Evolutionary conservation across 2,797 vertebrate species (phyloP).

Genomic region (Acanthopagrus latus): DNA sequence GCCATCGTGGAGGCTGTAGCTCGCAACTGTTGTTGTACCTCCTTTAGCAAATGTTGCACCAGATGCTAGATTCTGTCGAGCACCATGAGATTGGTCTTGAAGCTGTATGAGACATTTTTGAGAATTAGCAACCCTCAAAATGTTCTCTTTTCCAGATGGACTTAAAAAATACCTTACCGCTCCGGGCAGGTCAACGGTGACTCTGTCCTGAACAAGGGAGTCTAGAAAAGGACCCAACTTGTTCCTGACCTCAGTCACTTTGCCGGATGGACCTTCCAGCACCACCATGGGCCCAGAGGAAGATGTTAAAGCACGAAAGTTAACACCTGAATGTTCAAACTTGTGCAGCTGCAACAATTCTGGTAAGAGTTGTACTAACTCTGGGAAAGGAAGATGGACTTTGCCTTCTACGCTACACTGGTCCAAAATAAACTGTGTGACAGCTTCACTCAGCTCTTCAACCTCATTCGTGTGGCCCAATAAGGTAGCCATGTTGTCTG

Average conservation of each 20-base stretch:
- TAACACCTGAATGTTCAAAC: constrained; percentile 59
- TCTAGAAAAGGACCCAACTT: constrained; percentile 43
- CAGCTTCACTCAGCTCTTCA: constrained; percentile 44
- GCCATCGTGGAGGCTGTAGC: constrained; percentile 57
- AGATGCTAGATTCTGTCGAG: constrained; percentile 9
- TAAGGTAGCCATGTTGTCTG: constrained; percentile 34
- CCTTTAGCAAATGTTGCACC: background rate
- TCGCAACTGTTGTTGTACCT: constrained; percentile 1
- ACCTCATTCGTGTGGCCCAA: constrained; percentile 68
- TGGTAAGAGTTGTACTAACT: constrained; percentile 39
- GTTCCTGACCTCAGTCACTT: constrained; percentile 49
- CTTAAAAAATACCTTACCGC: constrained; percentile 65
- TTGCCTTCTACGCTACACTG: constrained; percentile 28
- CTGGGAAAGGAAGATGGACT: constrained; percentile 47
- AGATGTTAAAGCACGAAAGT: constrained; percentile 34
- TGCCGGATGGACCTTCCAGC: constrained; percentile 43
- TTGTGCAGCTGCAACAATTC: constrained; percentile 53
- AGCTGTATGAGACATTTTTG: constrained; percentile 66
- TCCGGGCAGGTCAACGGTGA: constrained; percentile 66
- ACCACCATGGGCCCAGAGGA: constrained; percentile 30
- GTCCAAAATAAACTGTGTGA: constrained; percentile 59
- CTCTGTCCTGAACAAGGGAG: constrained; percentile 49
- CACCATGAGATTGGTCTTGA: constrained; percentile 1
- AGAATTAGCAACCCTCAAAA: constrained; percentile 42
- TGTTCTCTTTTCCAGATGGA: constrained; percentile 45